Conservation (phyloP, 1,140 invertebrate genomes). For the Drosophila baimaii region DNA sequence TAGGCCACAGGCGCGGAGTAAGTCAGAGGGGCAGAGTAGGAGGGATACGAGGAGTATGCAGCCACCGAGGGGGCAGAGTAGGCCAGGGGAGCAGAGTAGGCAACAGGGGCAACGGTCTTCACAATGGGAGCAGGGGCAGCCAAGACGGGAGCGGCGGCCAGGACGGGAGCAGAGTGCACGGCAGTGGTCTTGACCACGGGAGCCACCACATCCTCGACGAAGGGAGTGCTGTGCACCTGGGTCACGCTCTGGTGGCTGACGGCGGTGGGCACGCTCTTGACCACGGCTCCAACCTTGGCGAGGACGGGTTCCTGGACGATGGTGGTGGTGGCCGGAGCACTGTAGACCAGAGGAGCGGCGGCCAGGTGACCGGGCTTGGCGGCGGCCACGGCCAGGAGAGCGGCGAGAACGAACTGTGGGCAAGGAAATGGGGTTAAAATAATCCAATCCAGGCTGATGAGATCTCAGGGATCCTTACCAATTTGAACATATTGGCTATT, state of each 20-base stretch:
- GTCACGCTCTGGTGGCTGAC: slow-evolving; percentile 85
- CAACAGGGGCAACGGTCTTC: slow-evolving; percentile 37
- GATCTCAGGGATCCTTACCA: slow-evolving; percentile 73
- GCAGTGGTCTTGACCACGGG: slow-evolving; percentile 74
- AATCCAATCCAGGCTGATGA: not conserved
- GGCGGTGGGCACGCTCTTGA: slow-evolving; percentile 83
- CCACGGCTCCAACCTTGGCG: slow-evolving; percentile 77
- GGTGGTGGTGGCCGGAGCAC: slow-evolving; percentile 52
- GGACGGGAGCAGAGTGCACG: slow-evolving; percentile 55
- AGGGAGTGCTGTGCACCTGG: slow-evolving; percentile 71
- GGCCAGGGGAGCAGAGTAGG: slow-evolving; percentile 47
- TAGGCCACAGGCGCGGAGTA: slow-evolving; percentile 57
- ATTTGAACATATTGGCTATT: slow-evolving; percentile 84
- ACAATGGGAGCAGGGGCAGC: slow-evolving; percentile 43
- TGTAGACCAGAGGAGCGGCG: slow-evolving; percentile 67
- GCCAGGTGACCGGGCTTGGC: slow-evolving; percentile 85
- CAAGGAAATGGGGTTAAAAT: not conserved
- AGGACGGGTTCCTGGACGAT: slow-evolving; percentile 66
- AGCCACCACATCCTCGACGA: slow-evolving; percentile 72
- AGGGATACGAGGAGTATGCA: slow-evolving; percentile 24
- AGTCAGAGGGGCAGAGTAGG: slow-evolving; percentile 47
- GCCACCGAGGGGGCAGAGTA: slow-evolving; percentile 46
- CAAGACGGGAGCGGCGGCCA: slow-evolving; percentile 49
- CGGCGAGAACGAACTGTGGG: slow-evolving; percentile 86
- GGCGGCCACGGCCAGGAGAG: slow-evolving; percentile 86